phyloP scores from a whole-genome alignment of 2,113 vertebrate genomes.

The Salvelinus namaycush region DNA sequence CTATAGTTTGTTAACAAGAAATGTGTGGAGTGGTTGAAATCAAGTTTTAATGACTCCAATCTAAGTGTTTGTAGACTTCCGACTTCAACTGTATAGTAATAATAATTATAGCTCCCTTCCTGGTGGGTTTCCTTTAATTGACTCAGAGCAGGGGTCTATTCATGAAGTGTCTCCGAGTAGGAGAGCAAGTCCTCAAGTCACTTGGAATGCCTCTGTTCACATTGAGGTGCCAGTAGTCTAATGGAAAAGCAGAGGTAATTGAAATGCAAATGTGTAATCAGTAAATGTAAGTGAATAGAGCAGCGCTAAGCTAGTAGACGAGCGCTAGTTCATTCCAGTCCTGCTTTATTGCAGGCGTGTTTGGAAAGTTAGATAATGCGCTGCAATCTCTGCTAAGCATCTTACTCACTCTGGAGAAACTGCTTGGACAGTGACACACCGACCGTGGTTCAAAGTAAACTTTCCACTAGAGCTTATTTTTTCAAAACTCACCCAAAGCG shows the following conservation, averaged over 20 bases:
- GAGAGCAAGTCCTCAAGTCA: neutral
- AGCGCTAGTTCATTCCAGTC: constrained; percentile 27
- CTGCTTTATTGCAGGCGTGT: constrained; percentile 16
- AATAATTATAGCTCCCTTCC: neutral
- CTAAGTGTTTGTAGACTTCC: too few species aligned
- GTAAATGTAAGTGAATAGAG: constrained; percentile 21
- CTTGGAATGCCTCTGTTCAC: neutral
- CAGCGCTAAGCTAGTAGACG: constrained; percentile 26
- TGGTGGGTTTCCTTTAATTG: neutral
- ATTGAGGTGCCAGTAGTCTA: neutral
- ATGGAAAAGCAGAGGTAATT: constrained; percentile 1
- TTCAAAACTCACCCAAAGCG: too few species aligned
- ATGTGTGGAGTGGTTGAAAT: too few species aligned
- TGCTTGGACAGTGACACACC: neutral
- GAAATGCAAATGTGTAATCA: constrained; percentile 24
- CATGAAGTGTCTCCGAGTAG: too few species aligned
- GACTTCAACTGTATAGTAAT: too few species aligned
- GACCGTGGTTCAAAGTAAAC: neutral
- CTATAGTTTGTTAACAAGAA: too few species aligned
- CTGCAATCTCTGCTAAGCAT: constrained; percentile 37
- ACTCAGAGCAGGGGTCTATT: neutral
- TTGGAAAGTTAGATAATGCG: constrained; percentile 24
- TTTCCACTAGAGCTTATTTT: neutral
- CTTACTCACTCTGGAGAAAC: constrained; percentile 18
- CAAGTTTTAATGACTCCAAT: too few species aligned